Conservation (phyloP, 1,140 invertebrate genomes). For the Bilobella aurantiaca region DNA sequence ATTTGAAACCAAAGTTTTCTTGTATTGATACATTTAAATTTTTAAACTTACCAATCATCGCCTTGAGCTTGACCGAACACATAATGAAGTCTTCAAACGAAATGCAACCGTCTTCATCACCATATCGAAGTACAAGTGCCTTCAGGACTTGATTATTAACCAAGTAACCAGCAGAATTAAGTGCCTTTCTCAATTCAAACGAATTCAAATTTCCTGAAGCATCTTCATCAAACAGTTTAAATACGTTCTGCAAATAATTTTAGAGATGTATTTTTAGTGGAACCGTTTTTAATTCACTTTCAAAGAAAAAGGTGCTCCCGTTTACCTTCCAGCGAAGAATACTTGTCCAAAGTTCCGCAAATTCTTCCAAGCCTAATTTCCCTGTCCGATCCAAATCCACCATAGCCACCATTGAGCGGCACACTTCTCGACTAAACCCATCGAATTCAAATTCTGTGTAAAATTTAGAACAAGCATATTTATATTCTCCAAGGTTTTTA, state of each 20-base stretch:
- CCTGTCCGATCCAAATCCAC: slow-evolving; percentile 81
- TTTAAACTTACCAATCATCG: slow-evolving; percentile 65
- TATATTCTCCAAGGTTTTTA: no score
- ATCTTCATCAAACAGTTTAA: slow-evolving; percentile 43
- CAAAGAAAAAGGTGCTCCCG: no score
- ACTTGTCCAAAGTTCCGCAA: slow-evolving; percentile 72
- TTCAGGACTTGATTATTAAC: slow-evolving; percentile 81
- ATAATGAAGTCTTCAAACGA: slow-evolving; percentile 90
- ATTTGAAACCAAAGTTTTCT: not conserved
- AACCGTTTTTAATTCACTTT: no score
- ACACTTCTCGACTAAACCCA: slow-evolving; percentile 84
- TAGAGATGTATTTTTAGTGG: slow-evolving; percentile 30
- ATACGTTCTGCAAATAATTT: slow-evolving; percentile 39
- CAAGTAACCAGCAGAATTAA: slow-evolving; percentile 76
- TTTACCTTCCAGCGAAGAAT: slow-evolving; percentile 69
- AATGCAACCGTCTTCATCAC: slow-evolving; percentile 67
- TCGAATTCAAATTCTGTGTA: slow-evolving; percentile 63
- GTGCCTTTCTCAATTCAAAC: slow-evolving; percentile 70
- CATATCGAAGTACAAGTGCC: slow-evolving; percentile 78
- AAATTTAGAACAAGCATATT: slow-evolving; percentile 17
- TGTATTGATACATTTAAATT: not conserved
- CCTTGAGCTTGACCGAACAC: slow-evolving; percentile 82
- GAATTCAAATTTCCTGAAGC: slow-evolving; percentile 66
- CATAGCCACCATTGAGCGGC: slow-evolving; percentile 91
- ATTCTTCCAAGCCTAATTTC: slow-evolving; percentile 88